Conservation (phyloP, 2,888 invertebrate species). For the Eucriotettix oculatus region DNA sequence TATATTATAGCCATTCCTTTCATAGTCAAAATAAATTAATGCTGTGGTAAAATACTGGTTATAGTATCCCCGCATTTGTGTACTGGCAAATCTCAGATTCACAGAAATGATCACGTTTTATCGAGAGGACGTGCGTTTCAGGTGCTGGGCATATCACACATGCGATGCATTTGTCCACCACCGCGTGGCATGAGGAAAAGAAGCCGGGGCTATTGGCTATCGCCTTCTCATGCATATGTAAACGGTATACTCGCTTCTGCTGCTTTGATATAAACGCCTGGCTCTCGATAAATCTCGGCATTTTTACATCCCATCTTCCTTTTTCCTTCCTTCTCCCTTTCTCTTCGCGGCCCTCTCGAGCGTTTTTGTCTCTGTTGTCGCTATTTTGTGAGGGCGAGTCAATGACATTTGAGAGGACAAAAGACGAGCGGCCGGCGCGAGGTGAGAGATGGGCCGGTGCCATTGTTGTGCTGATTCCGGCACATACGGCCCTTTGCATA, state of each 20-base stretch:
- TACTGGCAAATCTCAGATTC: too few species aligned
- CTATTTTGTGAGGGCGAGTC: neutral
- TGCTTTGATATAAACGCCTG: conserved; percentile 5
- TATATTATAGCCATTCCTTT: too few species aligned
- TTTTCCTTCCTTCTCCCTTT: neutral
- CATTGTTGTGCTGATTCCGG: neutral
- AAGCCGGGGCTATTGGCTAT: neutral
- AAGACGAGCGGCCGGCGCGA: neutral
- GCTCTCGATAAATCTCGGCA: neutral
- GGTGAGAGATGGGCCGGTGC: neutral
- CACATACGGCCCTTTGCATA: too few species aligned
- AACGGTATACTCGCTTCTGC: neutral
- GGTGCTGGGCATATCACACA: too few species aligned
- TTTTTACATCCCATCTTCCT: neutral
- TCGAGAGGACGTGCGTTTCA: too few species aligned
- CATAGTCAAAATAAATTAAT: too few species aligned
- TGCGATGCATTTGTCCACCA: too few species aligned
- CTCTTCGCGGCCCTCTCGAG: neutral
- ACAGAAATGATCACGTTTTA: too few species aligned
- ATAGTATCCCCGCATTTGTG: too few species aligned
- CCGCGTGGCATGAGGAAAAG: too few species aligned
- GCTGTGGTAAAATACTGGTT: too few species aligned
- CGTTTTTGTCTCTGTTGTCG: neutral
- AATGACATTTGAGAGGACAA: neutral
- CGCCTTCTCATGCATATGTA: conserved; percentile 6